Conservation (phyloP, 2,113 vertebrate species). For the Poeciliopsis retropinna region DNA sequence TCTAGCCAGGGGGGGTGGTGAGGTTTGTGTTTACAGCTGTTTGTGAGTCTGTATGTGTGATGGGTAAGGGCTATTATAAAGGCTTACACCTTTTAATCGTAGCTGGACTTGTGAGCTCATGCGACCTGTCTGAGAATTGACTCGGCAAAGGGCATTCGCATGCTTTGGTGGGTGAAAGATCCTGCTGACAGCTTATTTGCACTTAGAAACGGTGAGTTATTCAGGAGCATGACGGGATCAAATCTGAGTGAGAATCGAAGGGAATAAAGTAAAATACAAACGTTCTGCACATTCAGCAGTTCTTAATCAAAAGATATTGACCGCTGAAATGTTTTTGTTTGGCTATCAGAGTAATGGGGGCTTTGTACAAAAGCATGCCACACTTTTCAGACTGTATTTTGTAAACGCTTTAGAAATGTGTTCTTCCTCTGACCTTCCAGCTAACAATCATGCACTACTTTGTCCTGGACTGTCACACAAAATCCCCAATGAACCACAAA, state of each 20-base stretch:
- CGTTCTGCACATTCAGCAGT: background rate
- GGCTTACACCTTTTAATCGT: conserved; percentile 72
- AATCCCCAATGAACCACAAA: too few relatives aligned
- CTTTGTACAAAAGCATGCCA: too few relatives aligned
- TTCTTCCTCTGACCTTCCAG: too few relatives aligned
- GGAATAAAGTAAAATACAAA: background rate
- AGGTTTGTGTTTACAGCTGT: conserved; percentile 57
- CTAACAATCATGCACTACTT: too few relatives aligned
- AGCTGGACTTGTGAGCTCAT: conserved; percentile 61
- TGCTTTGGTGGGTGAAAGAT: conserved; percentile 16
- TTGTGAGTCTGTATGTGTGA: conserved; percentile 52
- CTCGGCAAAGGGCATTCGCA: conserved; percentile 26
- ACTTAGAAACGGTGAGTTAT: conserved; percentile 18
- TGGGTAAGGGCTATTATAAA: conserved; percentile 64
- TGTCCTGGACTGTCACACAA: too few relatives aligned
- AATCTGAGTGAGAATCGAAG: background rate
- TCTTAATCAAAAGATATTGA: background rate
- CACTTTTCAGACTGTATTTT: too few relatives aligned
- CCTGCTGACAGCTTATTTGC: conserved; percentile 16
- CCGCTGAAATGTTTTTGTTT: background rate
- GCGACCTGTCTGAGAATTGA: conserved; percentile 49
- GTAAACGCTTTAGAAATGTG: too few relatives aligned
- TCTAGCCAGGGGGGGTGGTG: conserved; percentile 15
- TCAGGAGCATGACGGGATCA: conserved; percentile 12
- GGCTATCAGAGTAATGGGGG: too few relatives aligned